Base-by-base conservation (phyloP, 2,797 vertebrate species). In the Carcharodon carcharias region DNA sequence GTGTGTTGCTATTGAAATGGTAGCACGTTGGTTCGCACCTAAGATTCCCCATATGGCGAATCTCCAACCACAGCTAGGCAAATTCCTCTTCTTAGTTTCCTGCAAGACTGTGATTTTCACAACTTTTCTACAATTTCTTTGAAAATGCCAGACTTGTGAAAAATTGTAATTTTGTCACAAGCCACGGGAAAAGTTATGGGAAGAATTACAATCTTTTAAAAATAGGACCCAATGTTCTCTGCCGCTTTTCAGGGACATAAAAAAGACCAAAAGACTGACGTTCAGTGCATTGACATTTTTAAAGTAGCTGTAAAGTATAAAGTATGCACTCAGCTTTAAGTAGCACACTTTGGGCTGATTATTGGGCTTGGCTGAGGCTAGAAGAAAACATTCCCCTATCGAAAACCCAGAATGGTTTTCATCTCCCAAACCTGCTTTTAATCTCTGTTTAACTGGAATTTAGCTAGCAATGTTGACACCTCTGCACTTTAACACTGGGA, bases 391-490 rank as follows among this genome's bases (percentile, higher is more conserved):
- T 98, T 98, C 98, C 97, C 97, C 98, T 97, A 97, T 97, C 97
- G 98, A 97, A 97, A 98, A 98, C 98, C 98, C 98, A 97, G 96
- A 96, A 97, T 98, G 98, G 97, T 98, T 98, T 98, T 98, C 97
- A 97, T 97, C 97, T 98, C 98, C 97, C 98, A 97, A 98, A 98
- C 97, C 97, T 96, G 97, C 97, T 97, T 98, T 98, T 99, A 99
- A 99, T 99, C 99, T 98, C 97, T 99, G 98, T 99, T 99, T 99
- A 99, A 98, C 98, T 98, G 98, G 98, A 99, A 98, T 99, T 98
- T 99, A 98, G 98, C 98, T 98, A 98, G 98, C 97, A 97, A 97
- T 98, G 98, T 99, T 98, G 98, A 99, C 98, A 98, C 98, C 98
- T 98, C 98, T 97, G 98, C 97, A 98, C 98, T 99, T 98, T 98